Percentiles rank a stretch among this genome's conserved stretches.
Evolutionary conservation across 35 echinoderm and acorn worm species (phyloP).

Genomic region (Amphiura filiformis): DNA sequence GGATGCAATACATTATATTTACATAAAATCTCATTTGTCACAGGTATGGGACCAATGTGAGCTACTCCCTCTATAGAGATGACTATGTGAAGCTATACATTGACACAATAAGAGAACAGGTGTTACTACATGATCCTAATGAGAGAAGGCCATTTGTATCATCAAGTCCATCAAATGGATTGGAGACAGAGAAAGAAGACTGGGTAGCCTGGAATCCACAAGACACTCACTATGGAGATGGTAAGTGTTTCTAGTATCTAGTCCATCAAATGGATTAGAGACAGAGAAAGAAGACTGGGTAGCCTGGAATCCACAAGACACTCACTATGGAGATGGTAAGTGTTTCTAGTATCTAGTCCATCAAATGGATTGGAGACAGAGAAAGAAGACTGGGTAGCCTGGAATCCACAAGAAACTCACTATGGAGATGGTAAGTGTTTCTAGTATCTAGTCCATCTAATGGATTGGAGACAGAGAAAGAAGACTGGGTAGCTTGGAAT

Average conservation of each 20-base stretch:
- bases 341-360: constrained; percentile 79
- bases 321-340: constrained; percentile 84
- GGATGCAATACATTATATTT: no score
- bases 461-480: constrained; percentile 59
- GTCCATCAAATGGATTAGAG: constrained; percentile 86
- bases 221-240: constrained; percentile 75
- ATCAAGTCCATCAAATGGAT: constrained; percentile 95
- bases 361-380: constrained; percentile 82
- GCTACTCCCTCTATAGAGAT: constrained; percentile 58
- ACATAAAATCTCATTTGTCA: no score
- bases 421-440: constrained; percentile 83
- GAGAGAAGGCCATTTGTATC: constrained; percentile 56
- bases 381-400: constrained; percentile 77
- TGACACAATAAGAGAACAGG: constrained; percentile 46
- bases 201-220: constrained; percentile 83
- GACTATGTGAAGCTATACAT: constrained; percentile 91
- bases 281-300: constrained; percentile 79
- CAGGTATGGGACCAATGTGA: constrained; percentile 77
- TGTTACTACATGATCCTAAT: constrained; percentile 13
- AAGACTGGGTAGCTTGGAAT: constrained; percentile 84
- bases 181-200: constrained; percentile 61
- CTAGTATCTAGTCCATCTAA: constrained; percentile 90
- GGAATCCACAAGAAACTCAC: constrained; percentile 58
- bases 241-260: constrained; percentile 77
- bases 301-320: constrained; percentile 61